phyloP scores from a whole-genome alignment of 2,797 vertebrate genomes.

The Falco cherrug region DNA sequence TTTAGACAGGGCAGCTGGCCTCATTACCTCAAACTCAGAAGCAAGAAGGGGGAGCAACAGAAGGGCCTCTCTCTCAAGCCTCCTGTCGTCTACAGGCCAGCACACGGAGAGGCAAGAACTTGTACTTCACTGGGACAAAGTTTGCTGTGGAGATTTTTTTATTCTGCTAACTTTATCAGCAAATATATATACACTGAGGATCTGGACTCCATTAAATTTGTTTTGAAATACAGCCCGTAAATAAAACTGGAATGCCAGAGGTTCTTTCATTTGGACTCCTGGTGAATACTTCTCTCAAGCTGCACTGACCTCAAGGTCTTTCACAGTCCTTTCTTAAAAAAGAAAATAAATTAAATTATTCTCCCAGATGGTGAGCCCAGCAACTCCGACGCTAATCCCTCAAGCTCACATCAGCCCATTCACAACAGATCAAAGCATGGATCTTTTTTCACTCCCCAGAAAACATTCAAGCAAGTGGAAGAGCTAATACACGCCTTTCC shows the following conservation, averaged over 20 bases:
- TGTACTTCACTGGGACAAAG: background rate
- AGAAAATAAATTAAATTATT: constrained; percentile 60
- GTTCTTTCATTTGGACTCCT: background rate
- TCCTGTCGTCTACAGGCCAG: background rate
- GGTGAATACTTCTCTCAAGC: background rate
- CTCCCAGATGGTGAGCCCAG: constrained; percentile 47
- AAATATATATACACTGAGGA: background rate
- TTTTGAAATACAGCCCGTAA: background rate
- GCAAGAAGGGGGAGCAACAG: background rate
- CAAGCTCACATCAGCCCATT: constrained; percentile 46
- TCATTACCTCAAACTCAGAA: background rate
- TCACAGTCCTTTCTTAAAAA: background rate
- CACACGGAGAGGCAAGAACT: background rate
- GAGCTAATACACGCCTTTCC: background rate
- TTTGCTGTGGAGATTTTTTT: background rate
- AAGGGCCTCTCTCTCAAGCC: background rate
- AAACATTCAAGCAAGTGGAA: constrained; percentile 41
- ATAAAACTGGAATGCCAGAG: background rate
- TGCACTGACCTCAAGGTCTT: constrained; percentile 44
- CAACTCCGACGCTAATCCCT: constrained; percentile 26
- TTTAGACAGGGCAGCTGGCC: background rate
- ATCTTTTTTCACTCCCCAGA: constrained; percentile 20
- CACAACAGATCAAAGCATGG: constrained; percentile 42
- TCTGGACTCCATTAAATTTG: background rate
- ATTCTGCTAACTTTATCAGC: background rate